Conservation (phyloP, 2,113 vertebrate genomes). For the Clarias magur region DNA sequence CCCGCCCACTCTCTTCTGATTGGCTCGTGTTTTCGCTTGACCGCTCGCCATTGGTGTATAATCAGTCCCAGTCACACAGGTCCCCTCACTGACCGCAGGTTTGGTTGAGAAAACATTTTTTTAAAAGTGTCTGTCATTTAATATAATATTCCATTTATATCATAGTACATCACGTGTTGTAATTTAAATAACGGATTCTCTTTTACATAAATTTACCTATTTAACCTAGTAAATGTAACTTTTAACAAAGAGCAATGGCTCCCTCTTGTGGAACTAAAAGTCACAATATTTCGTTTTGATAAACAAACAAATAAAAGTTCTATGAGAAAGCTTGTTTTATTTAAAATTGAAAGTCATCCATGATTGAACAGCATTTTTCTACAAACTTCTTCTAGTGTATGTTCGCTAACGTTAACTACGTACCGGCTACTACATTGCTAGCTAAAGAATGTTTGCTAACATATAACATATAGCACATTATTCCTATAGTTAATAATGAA, state of each 20-base stretch:
- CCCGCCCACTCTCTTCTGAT: neutral
- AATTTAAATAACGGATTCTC: neutral
- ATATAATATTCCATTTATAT: neutral
- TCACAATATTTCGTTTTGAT: neutral
- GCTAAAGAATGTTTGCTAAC: neutral
- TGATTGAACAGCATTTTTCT: neutral
- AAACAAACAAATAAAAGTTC: neutral
- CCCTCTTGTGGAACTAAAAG: slow-evolving; percentile 14
- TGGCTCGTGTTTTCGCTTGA: neutral
- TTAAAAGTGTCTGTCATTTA: neutral
- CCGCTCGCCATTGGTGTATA: neutral
- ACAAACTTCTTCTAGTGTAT: neutral
- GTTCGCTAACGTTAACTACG: neutral
- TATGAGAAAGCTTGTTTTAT: neutral
- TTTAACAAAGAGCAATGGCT: neutral
- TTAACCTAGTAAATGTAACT: neutral
- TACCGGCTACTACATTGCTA: neutral
- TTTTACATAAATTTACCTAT: neutral
- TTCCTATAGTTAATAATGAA: neutral
- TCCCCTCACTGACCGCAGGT: neutral
- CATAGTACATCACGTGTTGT: neutral
- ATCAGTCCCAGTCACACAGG: neutral
- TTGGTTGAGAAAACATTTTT: neutral
- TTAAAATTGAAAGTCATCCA: neutral
- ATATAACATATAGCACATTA: neutral